phyloP scores from a whole-genome alignment of 2,113 vertebrate genomes.

The Rattus norvegicus region DNA sequence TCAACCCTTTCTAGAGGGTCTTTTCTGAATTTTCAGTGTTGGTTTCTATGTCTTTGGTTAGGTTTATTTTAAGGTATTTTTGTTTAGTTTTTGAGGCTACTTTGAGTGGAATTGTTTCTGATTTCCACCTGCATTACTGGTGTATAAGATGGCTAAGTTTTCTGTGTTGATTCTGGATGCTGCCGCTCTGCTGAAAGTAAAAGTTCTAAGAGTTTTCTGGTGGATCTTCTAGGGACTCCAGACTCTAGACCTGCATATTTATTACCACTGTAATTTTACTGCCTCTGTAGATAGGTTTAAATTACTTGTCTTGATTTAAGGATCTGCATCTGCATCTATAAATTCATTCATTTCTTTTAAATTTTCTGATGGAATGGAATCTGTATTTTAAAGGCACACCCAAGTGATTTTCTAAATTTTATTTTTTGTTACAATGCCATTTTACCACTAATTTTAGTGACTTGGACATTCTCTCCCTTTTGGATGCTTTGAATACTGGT shows the following conservation, averaged over 20 bases:
- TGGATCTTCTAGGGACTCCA: background rate
- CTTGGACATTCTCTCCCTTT: background rate
- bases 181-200: background rate
- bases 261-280: background rate
- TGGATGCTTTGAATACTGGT: background rate
- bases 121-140: background rate
- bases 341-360: background rate
- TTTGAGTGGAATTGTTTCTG: background rate
- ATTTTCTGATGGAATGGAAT: background rate
- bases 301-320: background rate
- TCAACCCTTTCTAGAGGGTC: background rate
- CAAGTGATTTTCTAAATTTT: background rate
- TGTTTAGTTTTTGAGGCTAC: background rate
- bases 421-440: background rate
- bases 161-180: background rate
- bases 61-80: background rate
- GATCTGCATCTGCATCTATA: background rate
- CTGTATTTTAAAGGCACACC: background rate
- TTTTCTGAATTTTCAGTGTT: background rate
- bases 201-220: background rate
- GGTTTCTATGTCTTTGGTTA: background rate
- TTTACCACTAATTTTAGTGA: background rate
- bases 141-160: background rate
- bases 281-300: background rate
- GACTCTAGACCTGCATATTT: background rate